Evolutionary conservation across 2,888 invertebrate species (phyloP), one percentile per base, ranked within the genome.

Genomic region (Elysia crispata): DNA sequence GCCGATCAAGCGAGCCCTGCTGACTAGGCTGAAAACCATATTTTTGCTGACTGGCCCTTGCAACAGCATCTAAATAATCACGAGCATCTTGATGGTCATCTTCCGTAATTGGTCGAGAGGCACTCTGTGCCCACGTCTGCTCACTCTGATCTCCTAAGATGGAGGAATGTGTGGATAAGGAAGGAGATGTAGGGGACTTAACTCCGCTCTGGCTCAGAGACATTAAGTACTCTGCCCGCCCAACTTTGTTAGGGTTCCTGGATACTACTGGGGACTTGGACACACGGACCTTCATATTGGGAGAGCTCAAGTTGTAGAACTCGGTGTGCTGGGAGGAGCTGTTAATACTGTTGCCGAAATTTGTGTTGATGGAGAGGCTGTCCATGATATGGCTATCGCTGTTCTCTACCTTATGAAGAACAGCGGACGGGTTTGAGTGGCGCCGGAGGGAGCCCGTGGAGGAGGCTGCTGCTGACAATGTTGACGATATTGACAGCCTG

Each of bases 191-290:
- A 15, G 76, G 76, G 25, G 80, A 76, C 60, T 50, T 57, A 20
- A 76, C 62, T 15, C 80, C 80, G 60, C 80, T 76, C 23, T 80
- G 57, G 23, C 60, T 69, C 18, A 13, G n/a, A 11, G 75, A 70
- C n/a, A 80, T 41, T 0, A 80, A 31, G 28, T 80, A 80, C 66
- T 80, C 80, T 49, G 80, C 80, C 20, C 80, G 57, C 18, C 80
- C 80, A 5, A 80, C 80, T 70, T 80, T 80, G 25, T 80, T 80
- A 5, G 80, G 69, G 33, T 80, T 69, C 30, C 33, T 69, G 23
- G 76, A 60, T 13, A 80, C 31, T 23, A 80, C n/a, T 15, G 80
- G 80, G 23, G 80, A 80, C 28, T 80, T 80, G 8, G 66, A 66
- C 13, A 76, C 64, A 6, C 80, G 50, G 62, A 80, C 70, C 60